Evolutionary conservation across 2,888 invertebrate species (phyloP).

Genomic region (Eretmocerus hayati): DNA sequence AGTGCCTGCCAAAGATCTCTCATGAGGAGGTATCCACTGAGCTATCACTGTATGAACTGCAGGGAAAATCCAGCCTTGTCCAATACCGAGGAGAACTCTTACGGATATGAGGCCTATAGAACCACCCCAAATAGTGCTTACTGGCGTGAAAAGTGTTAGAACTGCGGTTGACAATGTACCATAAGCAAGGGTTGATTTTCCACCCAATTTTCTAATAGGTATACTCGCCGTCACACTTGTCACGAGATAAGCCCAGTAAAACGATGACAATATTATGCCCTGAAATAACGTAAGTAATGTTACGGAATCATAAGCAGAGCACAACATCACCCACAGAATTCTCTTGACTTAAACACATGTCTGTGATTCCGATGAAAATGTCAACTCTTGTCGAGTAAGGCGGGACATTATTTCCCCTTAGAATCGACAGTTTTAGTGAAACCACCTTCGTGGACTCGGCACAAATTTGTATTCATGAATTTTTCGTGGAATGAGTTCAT

Average conservation of each 20-base stretch:
- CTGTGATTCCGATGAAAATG: no score
- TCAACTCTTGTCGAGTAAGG: no score
- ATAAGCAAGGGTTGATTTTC: slow-evolving; percentile 72
- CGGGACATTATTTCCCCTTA: no score
- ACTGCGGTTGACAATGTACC: slow-evolving; percentile 72
- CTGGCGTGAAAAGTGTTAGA: slow-evolving; percentile 69
- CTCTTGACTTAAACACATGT: no score
- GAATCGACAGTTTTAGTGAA: no score
- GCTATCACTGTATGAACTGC: no score
- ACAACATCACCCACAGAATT: no score
- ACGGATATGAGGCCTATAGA: slow-evolving; percentile 61
- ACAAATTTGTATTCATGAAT: no score
- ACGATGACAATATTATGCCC: slow-evolving; percentile 67
- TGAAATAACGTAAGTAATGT: no score
- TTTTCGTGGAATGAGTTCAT: no score
- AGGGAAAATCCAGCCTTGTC: slow-evolving; percentile 74
- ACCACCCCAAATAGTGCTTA: slow-evolving; percentile 58
- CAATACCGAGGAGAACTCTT: slow-evolving; percentile 68
- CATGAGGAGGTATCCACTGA: slow-evolving; percentile 69
- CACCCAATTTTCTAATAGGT: slow-evolving; percentile 70
- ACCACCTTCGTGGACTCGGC: no score
- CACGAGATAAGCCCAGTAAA: slow-evolving; percentile 74
- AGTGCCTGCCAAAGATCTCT: slow-evolving; percentile 66
- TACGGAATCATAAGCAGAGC: no score
- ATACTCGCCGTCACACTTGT: slow-evolving; percentile 74